Conservation (phyloP, 2,113 vertebrate species). For the Hydropotes inermis region DNA sequence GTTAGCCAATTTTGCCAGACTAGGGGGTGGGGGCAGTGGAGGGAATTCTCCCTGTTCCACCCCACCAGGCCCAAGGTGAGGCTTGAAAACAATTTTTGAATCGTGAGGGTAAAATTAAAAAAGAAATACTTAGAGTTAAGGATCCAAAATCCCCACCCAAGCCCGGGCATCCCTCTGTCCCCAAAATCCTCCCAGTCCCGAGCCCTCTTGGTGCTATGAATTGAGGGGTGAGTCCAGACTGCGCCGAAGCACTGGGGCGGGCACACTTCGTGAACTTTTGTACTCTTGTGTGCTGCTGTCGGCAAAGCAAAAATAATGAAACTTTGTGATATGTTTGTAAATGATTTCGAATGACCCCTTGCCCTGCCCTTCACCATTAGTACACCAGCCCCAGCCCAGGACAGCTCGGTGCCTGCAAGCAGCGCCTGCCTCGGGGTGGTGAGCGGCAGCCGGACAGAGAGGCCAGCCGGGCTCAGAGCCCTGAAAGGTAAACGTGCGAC, state of each 20-base stretch:
- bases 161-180: not conserved
- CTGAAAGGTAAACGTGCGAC: constrained; percentile 75
- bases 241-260: constrained; percentile 83
- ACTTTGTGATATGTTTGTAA: constrained; percentile 95
- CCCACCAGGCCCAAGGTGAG: not conserved
- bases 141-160: not conserved
- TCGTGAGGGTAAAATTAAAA: constrained; percentile 13
- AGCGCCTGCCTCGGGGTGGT: constrained; percentile 46
- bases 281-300: constrained; percentile 90
- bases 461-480: constrained; percentile 65
- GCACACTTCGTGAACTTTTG: constrained; percentile 89
- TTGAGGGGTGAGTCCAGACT: constrained; percentile 72
- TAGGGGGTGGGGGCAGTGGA: not conserved
- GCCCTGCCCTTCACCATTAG: constrained; percentile 90
- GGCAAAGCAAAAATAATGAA: constrained; percentile 91
- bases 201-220: constrained; percentile 19
- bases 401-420: constrained; percentile 71
- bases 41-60: not conserved
- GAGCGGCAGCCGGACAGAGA: constrained; percentile 65
- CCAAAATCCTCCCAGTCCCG: not conserved
- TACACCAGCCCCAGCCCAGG: constrained; percentile 74
- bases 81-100: constrained; percentile 44
- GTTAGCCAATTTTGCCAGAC: not conserved
- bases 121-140: not conserved
- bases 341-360: constrained; percentile 93